phyloP scores from a whole-genome alignment of 2,888 invertebrate species.

The Lepetodrilus schrolli region DNA sequence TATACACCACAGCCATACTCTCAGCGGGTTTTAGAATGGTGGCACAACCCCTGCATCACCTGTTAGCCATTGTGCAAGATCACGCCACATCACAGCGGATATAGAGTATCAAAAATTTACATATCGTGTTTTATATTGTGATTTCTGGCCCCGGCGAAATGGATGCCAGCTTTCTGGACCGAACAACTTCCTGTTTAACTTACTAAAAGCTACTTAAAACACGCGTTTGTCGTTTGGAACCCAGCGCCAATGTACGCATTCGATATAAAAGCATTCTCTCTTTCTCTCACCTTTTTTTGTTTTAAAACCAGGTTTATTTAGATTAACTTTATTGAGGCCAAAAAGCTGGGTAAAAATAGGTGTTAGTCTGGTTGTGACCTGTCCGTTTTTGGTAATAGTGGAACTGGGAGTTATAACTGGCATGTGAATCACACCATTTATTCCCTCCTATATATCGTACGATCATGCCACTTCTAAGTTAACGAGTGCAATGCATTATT shows the following conservation, averaged over 20 bases:
- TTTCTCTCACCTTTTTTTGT: too few species aligned
- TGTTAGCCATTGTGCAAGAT: not conserved
- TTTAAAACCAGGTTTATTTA: not conserved
- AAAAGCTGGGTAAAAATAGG: too few species aligned
- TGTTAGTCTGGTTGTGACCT: too few species aligned
- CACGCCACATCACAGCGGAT: not conserved
- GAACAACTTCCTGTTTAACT: not conserved
- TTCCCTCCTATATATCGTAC: too few species aligned
- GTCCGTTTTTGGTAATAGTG: too few species aligned
- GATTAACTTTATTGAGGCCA: not conserved
- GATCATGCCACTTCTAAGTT: too few species aligned
- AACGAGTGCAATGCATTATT: too few species aligned
- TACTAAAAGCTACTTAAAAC: constrained; percentile 21
- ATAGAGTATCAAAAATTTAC: constrained; percentile 20
- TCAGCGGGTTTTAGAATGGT: not conserved
- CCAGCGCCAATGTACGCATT: not conserved
- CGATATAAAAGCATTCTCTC: constrained; percentile 20
- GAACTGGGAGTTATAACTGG: too few species aligned
- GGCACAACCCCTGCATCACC: not conserved
- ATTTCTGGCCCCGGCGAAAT: not conserved
- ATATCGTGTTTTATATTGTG: constrained; percentile 24
- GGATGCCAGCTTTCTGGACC: not conserved
- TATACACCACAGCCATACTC: not conserved
- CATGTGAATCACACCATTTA: too few species aligned
- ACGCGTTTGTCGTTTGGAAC: constrained; percentile 15